These are phyloP conservation scores for Calypte anna DNA, from an alignment of 2,113 vertebrate species.

Conservation along the genomic window DNA sequence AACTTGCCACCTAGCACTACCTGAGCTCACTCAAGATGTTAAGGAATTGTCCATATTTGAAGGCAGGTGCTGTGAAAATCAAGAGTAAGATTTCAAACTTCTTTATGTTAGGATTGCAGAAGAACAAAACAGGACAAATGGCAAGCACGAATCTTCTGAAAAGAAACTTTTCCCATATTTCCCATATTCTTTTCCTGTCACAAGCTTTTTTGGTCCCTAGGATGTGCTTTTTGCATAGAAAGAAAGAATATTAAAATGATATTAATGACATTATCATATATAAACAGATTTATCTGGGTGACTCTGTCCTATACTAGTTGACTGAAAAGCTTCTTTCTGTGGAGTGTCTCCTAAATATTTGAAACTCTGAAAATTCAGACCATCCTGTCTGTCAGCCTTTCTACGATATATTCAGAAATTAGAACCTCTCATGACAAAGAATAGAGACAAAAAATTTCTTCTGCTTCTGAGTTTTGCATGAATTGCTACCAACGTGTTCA, in stretches of 20 bases:
- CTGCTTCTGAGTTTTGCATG: background rate
- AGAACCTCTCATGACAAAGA: background rate
- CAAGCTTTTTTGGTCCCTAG: background rate
- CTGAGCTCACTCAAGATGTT: background rate
- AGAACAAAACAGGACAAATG: background rate
- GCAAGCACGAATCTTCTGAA: background rate
- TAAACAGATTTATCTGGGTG: background rate
- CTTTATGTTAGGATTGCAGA: background rate
- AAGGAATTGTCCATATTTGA: background rate
- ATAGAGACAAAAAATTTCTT: background rate
- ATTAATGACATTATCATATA: background rate
- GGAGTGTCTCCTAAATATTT: background rate
- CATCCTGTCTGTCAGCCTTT: background rate
- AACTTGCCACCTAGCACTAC: background rate
- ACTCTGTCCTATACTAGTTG: background rate
- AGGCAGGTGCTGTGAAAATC: background rate
- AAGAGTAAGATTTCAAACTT: background rate
- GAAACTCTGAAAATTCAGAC: background rate
- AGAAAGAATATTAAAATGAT: background rate
- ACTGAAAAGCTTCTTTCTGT: conserved; percentile 9
- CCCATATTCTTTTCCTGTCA: background rate
- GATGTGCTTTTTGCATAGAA: background rate
- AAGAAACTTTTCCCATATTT: background rate
- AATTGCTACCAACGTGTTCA: background rate
- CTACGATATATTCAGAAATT: background rate